phyloP scores from a whole-genome alignment of 2,113 vertebrate species.

The Nothocercus nigrocapillus region DNA sequence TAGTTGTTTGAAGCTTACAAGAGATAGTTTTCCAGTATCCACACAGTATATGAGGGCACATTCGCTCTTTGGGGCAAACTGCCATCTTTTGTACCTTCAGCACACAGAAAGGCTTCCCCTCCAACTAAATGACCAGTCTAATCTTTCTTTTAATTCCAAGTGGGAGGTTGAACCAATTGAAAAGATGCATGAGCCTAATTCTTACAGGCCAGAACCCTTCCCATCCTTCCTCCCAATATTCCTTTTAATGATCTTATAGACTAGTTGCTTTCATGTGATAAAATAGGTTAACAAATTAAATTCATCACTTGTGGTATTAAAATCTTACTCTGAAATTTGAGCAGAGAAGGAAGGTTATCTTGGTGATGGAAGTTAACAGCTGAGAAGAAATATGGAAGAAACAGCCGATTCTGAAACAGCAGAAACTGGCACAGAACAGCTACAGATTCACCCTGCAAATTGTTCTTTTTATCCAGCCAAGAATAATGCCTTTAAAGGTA shows the following conservation, averaged over 20 bases:
- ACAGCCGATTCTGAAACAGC: background rate
- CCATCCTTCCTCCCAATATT: background rate
- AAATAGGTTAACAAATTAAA: background rate
- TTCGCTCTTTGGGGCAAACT: background rate
- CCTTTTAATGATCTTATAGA: background rate
- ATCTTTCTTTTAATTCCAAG: background rate
- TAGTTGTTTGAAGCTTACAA: no score
- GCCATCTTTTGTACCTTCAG: background rate
- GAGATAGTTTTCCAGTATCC: background rate
- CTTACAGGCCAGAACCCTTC: background rate
- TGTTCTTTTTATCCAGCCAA: background rate
- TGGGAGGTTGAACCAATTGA: background rate
- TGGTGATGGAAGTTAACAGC: background rate
- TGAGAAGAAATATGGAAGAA: background rate
- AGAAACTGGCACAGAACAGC: background rate
- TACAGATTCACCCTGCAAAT: background rate
- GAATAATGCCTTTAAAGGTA: background rate
- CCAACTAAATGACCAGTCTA: background rate
- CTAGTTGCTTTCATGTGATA: no score
- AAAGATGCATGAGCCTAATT: background rate
- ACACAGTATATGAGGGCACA: background rate
- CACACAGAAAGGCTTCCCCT: background rate
- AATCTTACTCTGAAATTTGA: background rate
- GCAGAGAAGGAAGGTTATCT: background rate
- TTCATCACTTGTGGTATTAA: background rate